Evolutionary conservation across 2,888 invertebrate genomes (phyloP).

Genomic region (Mesorhabditis spiculigera): DNA sequence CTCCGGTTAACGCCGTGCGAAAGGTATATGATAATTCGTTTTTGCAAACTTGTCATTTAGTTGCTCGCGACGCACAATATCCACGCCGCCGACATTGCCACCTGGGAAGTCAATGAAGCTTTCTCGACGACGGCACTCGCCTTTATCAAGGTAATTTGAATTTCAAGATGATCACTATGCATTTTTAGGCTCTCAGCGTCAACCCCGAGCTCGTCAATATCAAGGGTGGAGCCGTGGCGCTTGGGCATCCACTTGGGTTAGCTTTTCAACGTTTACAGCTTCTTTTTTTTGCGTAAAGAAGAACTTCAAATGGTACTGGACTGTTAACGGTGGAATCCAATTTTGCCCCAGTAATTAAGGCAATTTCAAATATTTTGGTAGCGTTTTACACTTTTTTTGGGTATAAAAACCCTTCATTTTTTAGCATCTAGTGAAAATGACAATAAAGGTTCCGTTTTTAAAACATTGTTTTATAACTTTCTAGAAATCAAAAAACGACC

Average conservation of each 20-base stretch:
- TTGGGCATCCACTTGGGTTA: constrained; percentile 94
- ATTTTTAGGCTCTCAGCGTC: constrained; percentile 71
- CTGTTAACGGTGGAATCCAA: too few relatives aligned
- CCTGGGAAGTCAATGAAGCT: constrained; percentile 98
- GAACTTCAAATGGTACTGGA: too few relatives aligned
- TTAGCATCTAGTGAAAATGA: too few relatives aligned
- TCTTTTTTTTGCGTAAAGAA: too few relatives aligned
- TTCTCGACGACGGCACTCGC: constrained; percentile 91
- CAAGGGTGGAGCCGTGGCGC: constrained; percentile 93
- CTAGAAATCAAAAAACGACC: too few relatives aligned
- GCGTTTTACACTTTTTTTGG: too few relatives aligned
- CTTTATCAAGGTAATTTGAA: constrained; percentile 69
- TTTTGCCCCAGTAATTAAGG: too few relatives aligned
- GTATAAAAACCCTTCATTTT: too few relatives aligned
- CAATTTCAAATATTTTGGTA: too few relatives aligned
- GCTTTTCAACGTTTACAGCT: constrained; percentile 10
- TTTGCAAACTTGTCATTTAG: constrained; percentile 59
- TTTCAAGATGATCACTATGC: not conserved
- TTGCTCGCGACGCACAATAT: constrained; percentile 77
- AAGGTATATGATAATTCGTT: constrained; percentile 54
- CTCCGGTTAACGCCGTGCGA: constrained; percentile 63
- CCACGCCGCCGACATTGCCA: constrained; percentile 78
- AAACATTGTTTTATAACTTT: too few relatives aligned
- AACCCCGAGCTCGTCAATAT: constrained; percentile 84
- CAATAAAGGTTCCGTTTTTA: too few relatives aligned